These are phyloP conservation scores for Itoplectis maculator DNA, from an alignment of 2,888 invertebrate genomes.

Conservation along the genomic window DNA sequence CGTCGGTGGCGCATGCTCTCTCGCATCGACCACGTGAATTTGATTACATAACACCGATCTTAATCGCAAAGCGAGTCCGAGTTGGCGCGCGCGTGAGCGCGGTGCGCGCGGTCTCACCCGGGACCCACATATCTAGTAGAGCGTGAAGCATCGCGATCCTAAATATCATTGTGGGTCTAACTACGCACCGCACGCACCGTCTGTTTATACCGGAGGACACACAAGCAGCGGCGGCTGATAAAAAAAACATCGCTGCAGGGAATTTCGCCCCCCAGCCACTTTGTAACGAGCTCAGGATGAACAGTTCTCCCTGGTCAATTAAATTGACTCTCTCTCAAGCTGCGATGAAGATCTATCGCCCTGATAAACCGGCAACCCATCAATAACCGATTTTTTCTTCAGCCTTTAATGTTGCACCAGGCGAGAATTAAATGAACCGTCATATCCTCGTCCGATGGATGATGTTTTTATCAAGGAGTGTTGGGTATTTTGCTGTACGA, in stretches of 20 bases:
- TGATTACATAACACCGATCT: constrained; percentile 69
- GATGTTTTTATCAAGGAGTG: constrained; percentile 4
- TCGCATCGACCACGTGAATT: constrained; percentile 67
- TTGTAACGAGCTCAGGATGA: constrained; percentile 4
- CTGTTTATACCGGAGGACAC: not conserved
- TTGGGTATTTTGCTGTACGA: not conserved
- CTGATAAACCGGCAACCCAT: not conserved
- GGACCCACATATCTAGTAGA: constrained; percentile 71
- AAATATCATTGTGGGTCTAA: constrained; percentile 68
- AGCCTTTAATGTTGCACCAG: not conserved
- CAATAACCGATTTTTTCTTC: not conserved
- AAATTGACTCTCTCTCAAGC: not conserved
- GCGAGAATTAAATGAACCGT: constrained; percentile 9
- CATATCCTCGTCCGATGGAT: not conserved
- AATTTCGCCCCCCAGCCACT: not conserved
- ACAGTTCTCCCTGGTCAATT: constrained; percentile 25
- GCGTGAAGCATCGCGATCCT: constrained; percentile 69
- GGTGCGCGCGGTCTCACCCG: constrained; percentile 60
- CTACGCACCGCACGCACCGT: constrained; percentile 60
- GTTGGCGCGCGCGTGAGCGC: constrained; percentile 33
- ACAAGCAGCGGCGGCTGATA: not conserved
- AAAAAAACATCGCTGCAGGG: not conserved
- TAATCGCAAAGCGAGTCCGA: constrained; percentile 68
- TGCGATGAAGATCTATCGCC: not conserved
- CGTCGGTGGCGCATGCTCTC: constrained; percentile 46